phyloP scores from a whole-genome alignment of 2,888 invertebrate species.

The Scrobipalpa costella region DNA sequence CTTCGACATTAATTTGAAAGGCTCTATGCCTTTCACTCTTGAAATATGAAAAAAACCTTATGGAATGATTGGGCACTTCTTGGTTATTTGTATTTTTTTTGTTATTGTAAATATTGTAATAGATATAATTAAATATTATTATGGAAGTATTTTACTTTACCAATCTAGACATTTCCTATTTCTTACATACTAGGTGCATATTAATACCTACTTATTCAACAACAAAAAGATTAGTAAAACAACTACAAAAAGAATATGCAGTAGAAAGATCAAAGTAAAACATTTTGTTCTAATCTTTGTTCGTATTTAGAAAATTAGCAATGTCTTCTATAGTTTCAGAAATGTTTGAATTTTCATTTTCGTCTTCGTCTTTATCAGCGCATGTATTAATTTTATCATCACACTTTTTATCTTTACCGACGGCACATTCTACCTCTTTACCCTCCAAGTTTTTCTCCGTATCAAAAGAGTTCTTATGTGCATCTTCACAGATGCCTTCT shows the following conservation, averaged over 20 bases:
- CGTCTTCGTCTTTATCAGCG: slow-evolving; percentile 11
- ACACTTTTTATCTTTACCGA: not conserved
- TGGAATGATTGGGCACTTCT: not conserved
- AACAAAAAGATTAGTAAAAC: not conserved
- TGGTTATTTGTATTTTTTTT: not conserved
- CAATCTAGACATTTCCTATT: not conserved
- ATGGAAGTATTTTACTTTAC: not conserved
- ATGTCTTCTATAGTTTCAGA: slow-evolving; percentile 13
- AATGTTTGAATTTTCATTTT: slow-evolving; percentile 14
- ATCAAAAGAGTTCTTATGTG: slow-evolving; percentile 1
- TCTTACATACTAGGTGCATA: slow-evolving; percentile 6
- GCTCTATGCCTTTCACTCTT: too few species aligned
- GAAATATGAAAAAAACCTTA: too few species aligned
- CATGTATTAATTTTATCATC: slow-evolving; percentile 5
- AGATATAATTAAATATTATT: not conserved
- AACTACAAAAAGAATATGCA: not conserved
- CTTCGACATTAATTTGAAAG: too few species aligned
- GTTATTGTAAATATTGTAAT: not conserved
- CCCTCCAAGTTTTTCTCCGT: not conserved
- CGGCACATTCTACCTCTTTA: not conserved
- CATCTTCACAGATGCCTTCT: not conserved
- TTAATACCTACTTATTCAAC: not conserved
- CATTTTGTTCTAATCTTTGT: slow-evolving; percentile 2
- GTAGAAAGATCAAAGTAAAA: not conserved
- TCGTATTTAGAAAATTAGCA: slow-evolving; percentile 15